Evolutionary conservation across 2,888 invertebrate species (phyloP).

Genomic region (Galeopsomyia nigrocyanea): DNA sequence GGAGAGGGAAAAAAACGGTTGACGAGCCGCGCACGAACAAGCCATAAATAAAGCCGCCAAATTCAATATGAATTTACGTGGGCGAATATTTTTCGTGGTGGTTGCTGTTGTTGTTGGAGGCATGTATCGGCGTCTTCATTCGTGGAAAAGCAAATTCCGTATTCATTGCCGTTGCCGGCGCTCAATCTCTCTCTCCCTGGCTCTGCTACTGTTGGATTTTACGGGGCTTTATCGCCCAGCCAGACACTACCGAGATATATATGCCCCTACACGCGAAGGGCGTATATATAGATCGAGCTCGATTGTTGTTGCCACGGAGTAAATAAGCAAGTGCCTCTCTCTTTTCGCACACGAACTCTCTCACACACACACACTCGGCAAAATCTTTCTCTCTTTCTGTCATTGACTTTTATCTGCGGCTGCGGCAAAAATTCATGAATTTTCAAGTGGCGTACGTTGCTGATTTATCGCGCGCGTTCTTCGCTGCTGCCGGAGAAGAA

Average conservation of each 20-base stretch:
- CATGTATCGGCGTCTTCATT: conserved; percentile 20
- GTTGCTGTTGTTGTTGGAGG: conserved; percentile 10
- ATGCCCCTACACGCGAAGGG: not conserved
- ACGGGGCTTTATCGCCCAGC: conserved; percentile 26
- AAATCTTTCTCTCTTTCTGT: too few relatives aligned
- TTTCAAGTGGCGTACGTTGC: too few relatives aligned
- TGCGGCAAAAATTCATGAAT: too few relatives aligned
- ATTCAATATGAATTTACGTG: conserved; percentile 47
- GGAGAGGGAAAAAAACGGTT: too few relatives aligned
- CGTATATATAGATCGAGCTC: too few relatives aligned
- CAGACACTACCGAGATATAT: not conserved
- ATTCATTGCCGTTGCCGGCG: conserved; percentile 42
- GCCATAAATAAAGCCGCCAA: conserved; percentile 29
- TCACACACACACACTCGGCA: too few relatives aligned
- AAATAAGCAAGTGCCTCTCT: not conserved
- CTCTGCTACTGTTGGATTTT: conserved; percentile 34
- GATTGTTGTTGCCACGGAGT: too few relatives aligned
- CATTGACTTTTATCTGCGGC: too few relatives aligned
- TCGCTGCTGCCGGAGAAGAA: not conserved
- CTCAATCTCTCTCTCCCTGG: conserved; percentile 25
- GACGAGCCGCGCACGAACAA: conserved; percentile 11
- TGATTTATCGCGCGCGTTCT: too few relatives aligned
- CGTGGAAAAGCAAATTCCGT: conserved; percentile 40
- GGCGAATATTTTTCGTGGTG: conserved; percentile 33
- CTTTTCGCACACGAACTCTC: not conserved